A percentile compares a stretch with the other conserved stretches of the same genome.
Evolutionary conservation across 2,113 vertebrate species (phyloP).

Genomic region (Eubucco bourcierii): DNA sequence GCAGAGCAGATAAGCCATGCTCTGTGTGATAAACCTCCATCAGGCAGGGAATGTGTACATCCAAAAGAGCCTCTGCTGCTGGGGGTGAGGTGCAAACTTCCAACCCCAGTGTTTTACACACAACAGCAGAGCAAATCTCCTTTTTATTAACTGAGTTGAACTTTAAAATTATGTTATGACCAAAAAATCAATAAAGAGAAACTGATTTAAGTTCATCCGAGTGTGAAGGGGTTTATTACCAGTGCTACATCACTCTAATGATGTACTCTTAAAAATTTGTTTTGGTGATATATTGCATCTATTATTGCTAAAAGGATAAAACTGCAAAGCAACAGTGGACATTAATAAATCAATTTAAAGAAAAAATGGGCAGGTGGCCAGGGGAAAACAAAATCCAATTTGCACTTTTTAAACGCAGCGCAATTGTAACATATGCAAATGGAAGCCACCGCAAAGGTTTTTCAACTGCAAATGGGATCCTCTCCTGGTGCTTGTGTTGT

Average conservation of each 20-base stretch:
- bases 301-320: conserved; percentile 89
- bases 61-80: conserved; percentile 17
- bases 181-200: conserved; percentile 90
- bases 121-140: conserved; percentile 76
- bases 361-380: conserved; percentile 75
- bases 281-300: conserved; percentile 86
- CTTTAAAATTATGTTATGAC: conserved; percentile 90
- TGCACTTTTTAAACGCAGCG: conserved; percentile 58
- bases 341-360: conserved; percentile 86
- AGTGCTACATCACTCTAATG: conserved; percentile 87
- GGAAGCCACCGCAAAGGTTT: conserved; percentile 2
- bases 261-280: conserved; percentile 88
- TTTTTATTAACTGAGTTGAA: conserved; percentile 89
- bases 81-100: conserved; percentile 68
- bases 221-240: conserved; percentile 88
- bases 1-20: conserved; percentile 28
- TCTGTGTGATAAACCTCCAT: conserved; percentile 30
- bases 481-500: conserved; percentile 6
- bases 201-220: conserved; percentile 88
- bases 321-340: conserved; percentile 81
- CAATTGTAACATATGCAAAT: conserved; percentile 69
- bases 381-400: conserved; percentile 68
- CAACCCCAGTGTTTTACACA: conserved; percentile 69
- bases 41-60: conserved; percentile 37
- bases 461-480: conserved; percentile 46